Conservation (phyloP, 1,140 invertebrate species). For the Whitmania pigra region DNA sequence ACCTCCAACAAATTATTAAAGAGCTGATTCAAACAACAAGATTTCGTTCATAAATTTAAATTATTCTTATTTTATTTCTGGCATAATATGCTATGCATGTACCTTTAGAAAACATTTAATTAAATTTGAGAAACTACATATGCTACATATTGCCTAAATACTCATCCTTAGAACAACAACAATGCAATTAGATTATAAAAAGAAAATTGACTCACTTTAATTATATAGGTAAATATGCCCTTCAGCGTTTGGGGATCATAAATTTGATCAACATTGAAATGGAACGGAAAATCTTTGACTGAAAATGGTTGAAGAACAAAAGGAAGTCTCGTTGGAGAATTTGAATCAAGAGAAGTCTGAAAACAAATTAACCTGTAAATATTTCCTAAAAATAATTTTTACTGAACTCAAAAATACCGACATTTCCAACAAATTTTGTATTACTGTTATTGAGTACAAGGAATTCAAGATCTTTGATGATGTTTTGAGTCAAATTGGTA, state of each 20-base stretch:
- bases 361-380: conserved; percentile 15
- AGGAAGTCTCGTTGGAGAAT: conserved; percentile 47
- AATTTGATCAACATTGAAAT: conserved; percentile 49
- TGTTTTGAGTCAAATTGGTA: conserved; percentile 4
- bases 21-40: no score
- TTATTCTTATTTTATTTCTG: not conserved
- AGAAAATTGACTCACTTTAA: conserved; percentile 40
- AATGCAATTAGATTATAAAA: not conserved
- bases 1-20: not conserved
- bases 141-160: not conserved
- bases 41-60: not conserved
- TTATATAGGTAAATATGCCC: conserved; percentile 55
- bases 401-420: not conserved
- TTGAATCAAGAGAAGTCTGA: conserved; percentile 33
- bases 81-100: not conserved
- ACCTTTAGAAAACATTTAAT: not conserved
- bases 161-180: not conserved
- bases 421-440: not conserved
- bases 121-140: no score
- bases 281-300: conserved; percentile 49
- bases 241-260: conserved; percentile 52
- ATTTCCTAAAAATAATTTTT: not conserved
- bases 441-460: not conserved
- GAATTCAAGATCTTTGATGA: conserved; percentile 3
- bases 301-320: conserved; percentile 46